Evolutionary conservation across 37 sponge, comb jelly and placozoan species (phyloP).

Genomic region (Mnemiopsis leidyi): DNA sequence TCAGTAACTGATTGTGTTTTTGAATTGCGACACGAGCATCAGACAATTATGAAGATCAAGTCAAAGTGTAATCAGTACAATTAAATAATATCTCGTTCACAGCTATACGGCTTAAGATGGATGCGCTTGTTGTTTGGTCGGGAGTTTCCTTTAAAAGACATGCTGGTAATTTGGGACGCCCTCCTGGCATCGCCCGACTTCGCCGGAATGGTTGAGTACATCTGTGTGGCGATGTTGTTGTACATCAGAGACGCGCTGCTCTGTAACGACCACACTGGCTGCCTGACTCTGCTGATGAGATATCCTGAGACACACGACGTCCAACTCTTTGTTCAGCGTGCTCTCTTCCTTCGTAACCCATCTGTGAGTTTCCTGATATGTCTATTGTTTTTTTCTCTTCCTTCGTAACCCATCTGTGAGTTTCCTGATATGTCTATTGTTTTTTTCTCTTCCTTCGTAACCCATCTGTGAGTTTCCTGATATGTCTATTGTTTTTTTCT

Average conservation of each 20-base stretch:
- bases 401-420: constrained; percentile 76
- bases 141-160: constrained; percentile 84
- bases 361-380: constrained; percentile 23
- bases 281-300: constrained; percentile 84
- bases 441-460: no score
- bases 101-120: constrained; percentile 74
- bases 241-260: constrained; percentile 86
- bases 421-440: no score
- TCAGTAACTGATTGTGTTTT: no score
- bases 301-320: constrained; percentile 77
- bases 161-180: constrained; percentile 96
- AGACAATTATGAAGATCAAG: no score
- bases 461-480: no score
- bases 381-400: no score
- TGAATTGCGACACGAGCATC: no score
- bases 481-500: no score
- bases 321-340: constrained; percentile 78
- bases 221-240: constrained; percentile 87
- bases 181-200: constrained; percentile 80
- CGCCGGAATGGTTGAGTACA: constrained; percentile 83
- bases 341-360: constrained; percentile 87
- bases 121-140: constrained; percentile 91
- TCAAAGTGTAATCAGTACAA: no score
- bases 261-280: constrained; percentile 75
- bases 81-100: not conserved